Base-by-base conservation (phyloP, 2,888 invertebrate genomes). In the Mythimna ferrago region DNA sequence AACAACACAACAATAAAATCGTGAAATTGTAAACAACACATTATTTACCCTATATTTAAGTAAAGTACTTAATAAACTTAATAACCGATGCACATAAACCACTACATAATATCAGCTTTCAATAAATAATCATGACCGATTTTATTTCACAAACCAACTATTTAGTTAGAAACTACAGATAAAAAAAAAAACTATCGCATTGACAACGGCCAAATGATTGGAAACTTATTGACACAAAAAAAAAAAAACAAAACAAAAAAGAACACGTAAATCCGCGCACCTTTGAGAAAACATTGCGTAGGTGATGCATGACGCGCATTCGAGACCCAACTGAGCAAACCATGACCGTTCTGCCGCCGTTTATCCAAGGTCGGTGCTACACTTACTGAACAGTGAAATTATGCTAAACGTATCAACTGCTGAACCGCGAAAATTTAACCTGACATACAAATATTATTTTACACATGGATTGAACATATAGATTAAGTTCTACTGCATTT, bases 211-310 rank as follows among this genome's bases (percentile, higher is more conserved):
- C 51, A 63, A 48, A 44, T 44, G 53, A 70, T 58, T 66, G 61
- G 57, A 64, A 74, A 51, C 48, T 71, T 14, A 10, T 62, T 53
- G 66, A 71, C 65, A n/a, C 70, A 69, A 69, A 68, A 67, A 69
- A 63, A 66, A 70, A 61, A 4, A 44, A 56, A 67, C 53, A 73
- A 80, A 51, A 60, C 53, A 73, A 76, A 76, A 78, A 79, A 84
- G 38, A 80, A 79, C 78, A 80, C 81, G 84, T 71, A 75, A 76
- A 73, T 73, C 60, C 80, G 79, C 75, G 75, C 87, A 95, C 96
- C 96, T 96, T 96, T 38, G 90, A 88, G 85, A 96, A 96, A 83
- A 96, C 95, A 84, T 86, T 93, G 78, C 96, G 95, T 87, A 96
- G 92, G 93, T 95, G 96, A 92, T 96, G 95, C 96, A 96, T 96